These are phyloP conservation scores for Platygyra sinensis DNA, from an alignment of 64 coral and sea anemone genomes.

Conservation along the genomic window DNA sequence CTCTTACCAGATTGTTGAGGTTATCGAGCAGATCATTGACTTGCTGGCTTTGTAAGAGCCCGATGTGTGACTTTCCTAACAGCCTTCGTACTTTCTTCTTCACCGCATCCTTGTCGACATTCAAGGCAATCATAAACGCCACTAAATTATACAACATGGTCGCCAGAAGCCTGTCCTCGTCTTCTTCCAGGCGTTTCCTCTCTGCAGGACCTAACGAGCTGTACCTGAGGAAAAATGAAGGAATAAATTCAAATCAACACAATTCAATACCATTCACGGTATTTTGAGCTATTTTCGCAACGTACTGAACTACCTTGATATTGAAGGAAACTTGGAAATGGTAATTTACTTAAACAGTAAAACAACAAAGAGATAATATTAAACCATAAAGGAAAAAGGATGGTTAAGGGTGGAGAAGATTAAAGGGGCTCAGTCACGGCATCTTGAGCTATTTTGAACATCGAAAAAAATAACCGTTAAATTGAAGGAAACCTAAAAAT, in stretches of 20 bases:
- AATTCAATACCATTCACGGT: too few species aligned
- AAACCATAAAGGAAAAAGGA: too few species aligned
- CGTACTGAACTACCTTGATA: too few species aligned
- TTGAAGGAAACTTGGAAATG: too few species aligned
- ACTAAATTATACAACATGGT: slow-evolving; percentile 91
- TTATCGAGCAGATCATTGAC: slow-evolving; percentile 86
- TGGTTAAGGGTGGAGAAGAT: too few species aligned
- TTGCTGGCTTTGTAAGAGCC: slow-evolving; percentile 82
- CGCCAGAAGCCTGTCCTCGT: slow-evolving; percentile 86
- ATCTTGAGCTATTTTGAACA: too few species aligned
- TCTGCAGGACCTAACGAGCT: slow-evolving; percentile 77
- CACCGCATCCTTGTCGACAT: slow-evolving; percentile 68
- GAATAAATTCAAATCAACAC: neutral
- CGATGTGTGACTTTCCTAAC: slow-evolving; percentile 93
- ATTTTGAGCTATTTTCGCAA: too few species aligned
- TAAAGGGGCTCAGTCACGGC: too few species aligned
- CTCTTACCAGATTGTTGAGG: slow-evolving; percentile 77
- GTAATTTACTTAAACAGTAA: too few species aligned
- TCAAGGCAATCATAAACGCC: slow-evolving; percentile 88
- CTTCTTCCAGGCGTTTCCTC: slow-evolving; percentile 94
- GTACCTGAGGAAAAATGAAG: slow-evolving; percentile 40
- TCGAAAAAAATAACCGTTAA: too few species aligned
- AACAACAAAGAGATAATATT: too few species aligned
- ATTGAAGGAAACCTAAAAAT: too few species aligned
- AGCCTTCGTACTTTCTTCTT: slow-evolving; percentile 87